Conservation (phyloP, 1,140 invertebrate species). For the Sycophaga agraensis region DNA sequence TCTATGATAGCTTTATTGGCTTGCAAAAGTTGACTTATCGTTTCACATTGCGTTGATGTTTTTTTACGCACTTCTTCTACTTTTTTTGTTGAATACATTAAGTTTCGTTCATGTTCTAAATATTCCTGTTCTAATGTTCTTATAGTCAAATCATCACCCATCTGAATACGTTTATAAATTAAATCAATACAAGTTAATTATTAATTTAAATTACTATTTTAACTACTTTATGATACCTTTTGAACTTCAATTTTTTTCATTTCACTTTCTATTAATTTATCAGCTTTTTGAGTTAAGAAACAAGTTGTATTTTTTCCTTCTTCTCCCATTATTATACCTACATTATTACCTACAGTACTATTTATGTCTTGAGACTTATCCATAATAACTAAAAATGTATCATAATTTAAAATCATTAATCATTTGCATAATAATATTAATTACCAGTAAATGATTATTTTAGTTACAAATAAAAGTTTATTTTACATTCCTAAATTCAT, state of each 20-base stretch:
- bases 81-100: conserved; percentile 3
- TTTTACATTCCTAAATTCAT: too few relatives aligned
- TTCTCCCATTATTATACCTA: too few relatives aligned
- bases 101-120: not conserved
- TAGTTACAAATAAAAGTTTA: too few relatives aligned
- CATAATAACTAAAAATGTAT: too few relatives aligned
- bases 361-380: too few relatives aligned
- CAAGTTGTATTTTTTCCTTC: too few relatives aligned
- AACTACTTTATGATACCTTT: conserved; percentile 1
- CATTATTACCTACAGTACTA: too few relatives aligned
- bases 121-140: conserved; percentile 16
- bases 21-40: conserved; percentile 6
- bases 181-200: too few relatives aligned
- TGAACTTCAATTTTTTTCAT: conserved; percentile 24
- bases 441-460: too few relatives aligned
- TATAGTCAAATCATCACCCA: conserved; percentile 19
- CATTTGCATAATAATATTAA: too few relatives aligned
- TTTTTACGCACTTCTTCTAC: conserved; percentile 5
- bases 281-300: conserved; percentile 6
- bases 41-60: conserved; percentile 1
- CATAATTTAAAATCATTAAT: too few relatives aligned
- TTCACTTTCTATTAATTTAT: conserved; percentile 14
- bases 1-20: conserved; percentile 11
- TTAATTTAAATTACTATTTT: not conserved
- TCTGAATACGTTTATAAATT: not conserved